phyloP scores from a whole-genome alignment of 2,888 invertebrate species.

The Rhodophaea formosa region DNA sequence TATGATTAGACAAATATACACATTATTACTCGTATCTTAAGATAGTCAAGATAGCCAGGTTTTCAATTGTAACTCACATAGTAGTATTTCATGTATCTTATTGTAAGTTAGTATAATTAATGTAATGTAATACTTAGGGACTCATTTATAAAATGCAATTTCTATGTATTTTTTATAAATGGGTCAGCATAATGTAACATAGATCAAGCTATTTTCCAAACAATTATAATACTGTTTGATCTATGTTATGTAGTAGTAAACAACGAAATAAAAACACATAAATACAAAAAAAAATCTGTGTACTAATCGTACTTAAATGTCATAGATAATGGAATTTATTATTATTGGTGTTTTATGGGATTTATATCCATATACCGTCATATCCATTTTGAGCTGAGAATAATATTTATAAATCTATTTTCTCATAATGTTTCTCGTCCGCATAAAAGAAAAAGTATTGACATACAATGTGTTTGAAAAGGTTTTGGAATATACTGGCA shows the following conservation, averaged over 20 bases:
- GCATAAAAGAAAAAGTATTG: constrained; percentile 10
- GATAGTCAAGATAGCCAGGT: constrained; percentile 81
- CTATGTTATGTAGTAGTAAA: constrained; percentile 64
- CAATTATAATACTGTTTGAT: constrained; percentile 38
- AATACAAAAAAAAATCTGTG: constrained; percentile 70
- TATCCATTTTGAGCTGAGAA: constrained; percentile 61
- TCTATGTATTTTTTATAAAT: constrained; percentile 49
- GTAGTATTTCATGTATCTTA: constrained; percentile 61
- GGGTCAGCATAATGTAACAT: constrained; percentile 46
- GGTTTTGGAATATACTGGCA: not conserved
- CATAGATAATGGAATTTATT: constrained; percentile 63
- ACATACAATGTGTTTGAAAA: not conserved
- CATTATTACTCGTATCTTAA: constrained; percentile 71
- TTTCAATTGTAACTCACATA: constrained; percentile 77
- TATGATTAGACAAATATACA: constrained; percentile 77
- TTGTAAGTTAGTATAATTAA: constrained; percentile 73
- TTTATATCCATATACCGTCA: constrained; percentile 48
- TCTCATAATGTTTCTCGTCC: not conserved
- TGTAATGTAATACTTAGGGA: constrained; percentile 69
- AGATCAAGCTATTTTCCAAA: constrained; percentile 36
- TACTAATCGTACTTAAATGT: constrained; percentile 67
- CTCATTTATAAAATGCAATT: constrained; percentile 35
- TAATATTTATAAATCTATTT: constrained; percentile 26
- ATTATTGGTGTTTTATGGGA: constrained; percentile 63
- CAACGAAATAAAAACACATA: constrained; percentile 74